Evolutionary conservation across 2,888 invertebrate species (phyloP).

Genomic region (Cyaniris semiargus): DNA sequence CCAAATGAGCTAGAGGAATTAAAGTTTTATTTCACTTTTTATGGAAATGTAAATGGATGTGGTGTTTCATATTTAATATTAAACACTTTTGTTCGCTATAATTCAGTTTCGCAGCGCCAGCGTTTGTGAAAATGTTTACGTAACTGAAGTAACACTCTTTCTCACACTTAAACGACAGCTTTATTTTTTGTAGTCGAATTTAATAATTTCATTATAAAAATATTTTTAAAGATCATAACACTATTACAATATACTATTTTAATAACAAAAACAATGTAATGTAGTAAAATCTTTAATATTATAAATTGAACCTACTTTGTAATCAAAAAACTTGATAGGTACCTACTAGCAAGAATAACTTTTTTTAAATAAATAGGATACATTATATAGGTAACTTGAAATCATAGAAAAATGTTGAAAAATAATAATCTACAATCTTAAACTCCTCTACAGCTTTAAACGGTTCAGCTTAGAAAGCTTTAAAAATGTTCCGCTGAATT

Average conservation of each 20-base stretch:
- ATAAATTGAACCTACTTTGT: too few relatives aligned
- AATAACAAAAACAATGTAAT: too few relatives aligned
- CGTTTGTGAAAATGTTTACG: slow-evolving; percentile 11
- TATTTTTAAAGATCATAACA: too few relatives aligned
- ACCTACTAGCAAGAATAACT: not conserved
- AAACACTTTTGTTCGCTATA: slow-evolving; percentile 2
- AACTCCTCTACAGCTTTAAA: not conserved
- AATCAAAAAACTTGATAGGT: too few relatives aligned
- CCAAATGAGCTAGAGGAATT: slow-evolving; percentile 27
- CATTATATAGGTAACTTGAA: not conserved
- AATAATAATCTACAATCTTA: not conserved
- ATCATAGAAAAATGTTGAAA: not conserved
- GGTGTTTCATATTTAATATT: not conserved
- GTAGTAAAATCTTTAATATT: too few relatives aligned
- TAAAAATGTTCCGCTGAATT: slow-evolving; percentile 46
- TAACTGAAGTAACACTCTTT: not conserved
- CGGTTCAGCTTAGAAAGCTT: slow-evolving; percentile 31
- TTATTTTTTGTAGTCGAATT: not conserved
- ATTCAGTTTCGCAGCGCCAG: not conserved
- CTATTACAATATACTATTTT: too few relatives aligned
- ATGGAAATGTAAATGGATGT: slow-evolving; percentile 11
- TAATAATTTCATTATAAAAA: not conserved
- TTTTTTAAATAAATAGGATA: not conserved
- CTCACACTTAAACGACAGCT: not conserved
- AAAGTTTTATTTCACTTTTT: slow-evolving; percentile 12